Conservation (phyloP, 1,140 invertebrate genomes). For the Phymorhynchus buccinoides region DNA sequence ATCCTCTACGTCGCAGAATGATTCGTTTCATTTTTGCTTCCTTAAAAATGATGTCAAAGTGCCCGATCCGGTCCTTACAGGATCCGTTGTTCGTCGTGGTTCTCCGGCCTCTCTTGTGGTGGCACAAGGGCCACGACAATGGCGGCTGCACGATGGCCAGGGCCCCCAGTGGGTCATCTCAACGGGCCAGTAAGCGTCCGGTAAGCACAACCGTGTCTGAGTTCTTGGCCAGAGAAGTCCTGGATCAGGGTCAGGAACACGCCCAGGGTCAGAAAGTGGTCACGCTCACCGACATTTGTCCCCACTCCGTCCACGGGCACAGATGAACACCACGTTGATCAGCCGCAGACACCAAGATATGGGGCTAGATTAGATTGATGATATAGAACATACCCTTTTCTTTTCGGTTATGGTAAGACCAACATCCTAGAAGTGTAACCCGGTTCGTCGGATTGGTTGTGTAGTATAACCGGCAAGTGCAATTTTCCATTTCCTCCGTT, state of each 20-base stretch:
- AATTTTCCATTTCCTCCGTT: slow-evolving; percentile 11
- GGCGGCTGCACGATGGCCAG: slow-evolving; percentile 36
- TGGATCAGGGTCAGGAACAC: not conserved
- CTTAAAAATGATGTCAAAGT: no score
- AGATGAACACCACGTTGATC: slow-evolving; percentile 37
- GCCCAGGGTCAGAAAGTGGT: slow-evolving; percentile 43
- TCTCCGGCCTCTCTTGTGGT: not conserved
- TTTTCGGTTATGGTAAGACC: slow-evolving; percentile 17
- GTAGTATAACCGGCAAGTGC: not conserved
- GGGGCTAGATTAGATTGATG: slow-evolving; percentile 40
- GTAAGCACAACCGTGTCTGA: slow-evolving; percentile 2
- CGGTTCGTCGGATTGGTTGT: not conserved
- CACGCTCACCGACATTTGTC: slow-evolving; percentile 46
- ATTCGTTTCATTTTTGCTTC: no score
- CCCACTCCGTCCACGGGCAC: slow-evolving; percentile 44
- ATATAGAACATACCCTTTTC: slow-evolving; percentile 33
- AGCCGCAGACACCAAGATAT: slow-evolving; percentile 40
- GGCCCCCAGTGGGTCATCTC: slow-evolving; percentile 31
- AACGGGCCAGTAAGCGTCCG: not conserved
- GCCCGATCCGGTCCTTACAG: no score
- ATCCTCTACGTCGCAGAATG: no score
- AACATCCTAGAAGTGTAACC: not conserved
- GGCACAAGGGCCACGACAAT: slow-evolving; percentile 30
- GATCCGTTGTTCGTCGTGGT: not conserved
- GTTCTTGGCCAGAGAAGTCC: slow-evolving; percentile 3